Evolutionary conservation across 2,888 invertebrate species (phyloP).

Genomic region (Scaptomyza caliginosa): DNA sequence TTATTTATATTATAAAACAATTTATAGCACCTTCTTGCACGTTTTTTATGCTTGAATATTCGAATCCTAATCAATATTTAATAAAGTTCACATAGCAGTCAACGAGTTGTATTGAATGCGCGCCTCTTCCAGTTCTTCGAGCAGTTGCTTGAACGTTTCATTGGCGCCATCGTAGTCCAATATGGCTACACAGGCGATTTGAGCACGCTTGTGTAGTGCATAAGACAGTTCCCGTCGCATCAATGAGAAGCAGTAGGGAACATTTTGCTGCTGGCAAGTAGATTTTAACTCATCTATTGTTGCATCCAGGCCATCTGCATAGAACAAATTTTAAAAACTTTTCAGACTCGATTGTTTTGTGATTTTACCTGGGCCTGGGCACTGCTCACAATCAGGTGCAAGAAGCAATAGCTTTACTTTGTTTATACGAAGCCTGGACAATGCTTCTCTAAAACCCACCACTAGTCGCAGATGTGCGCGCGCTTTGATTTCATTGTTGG

Average conservation of each 20-base stretch:
- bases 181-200: conserved; percentile 87
- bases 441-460: conserved; percentile 87
- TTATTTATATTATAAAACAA: background rate
- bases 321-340: background rate
- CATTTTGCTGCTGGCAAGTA: conserved; percentile 84
- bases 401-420: conserved; percentile 87
- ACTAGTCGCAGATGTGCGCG: conserved; percentile 86
- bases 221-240: conserved; percentile 86
- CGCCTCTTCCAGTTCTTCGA: conserved; percentile 62
- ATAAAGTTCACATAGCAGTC: conserved; percentile 54
- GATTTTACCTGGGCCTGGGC: conserved; percentile 63
- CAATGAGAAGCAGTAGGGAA: conserved; percentile 87
- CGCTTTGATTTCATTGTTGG: conserved; percentile 86
- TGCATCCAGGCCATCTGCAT: conserved; percentile 86
- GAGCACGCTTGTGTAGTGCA: conserved; percentile 86
- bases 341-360: background rate
- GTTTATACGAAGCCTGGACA: conserved; percentile 86
- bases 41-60: conserved; percentile 6
- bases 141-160: conserved; percentile 77
- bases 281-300: conserved; percentile 85
- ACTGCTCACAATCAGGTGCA: conserved; percentile 87
- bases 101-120: conserved; percentile 50
- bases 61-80: conserved; percentile 16
- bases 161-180: conserved; percentile 87
- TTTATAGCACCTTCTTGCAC: conserved; percentile 45